phyloP scores from a whole-genome alignment of 2,113 vertebrate genomes.

The Danio rerio region DNA sequence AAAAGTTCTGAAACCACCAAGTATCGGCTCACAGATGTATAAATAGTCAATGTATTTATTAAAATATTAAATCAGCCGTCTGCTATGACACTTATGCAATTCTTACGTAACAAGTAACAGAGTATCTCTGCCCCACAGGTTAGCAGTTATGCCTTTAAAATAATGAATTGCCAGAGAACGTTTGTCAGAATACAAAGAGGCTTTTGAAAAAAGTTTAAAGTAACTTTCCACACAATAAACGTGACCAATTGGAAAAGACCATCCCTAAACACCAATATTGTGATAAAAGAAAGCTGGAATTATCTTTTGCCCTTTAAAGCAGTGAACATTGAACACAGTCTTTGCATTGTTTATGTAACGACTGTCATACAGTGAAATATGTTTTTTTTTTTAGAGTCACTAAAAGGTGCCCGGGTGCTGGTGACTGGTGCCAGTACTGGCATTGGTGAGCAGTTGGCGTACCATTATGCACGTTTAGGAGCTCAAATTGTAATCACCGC shows the following conservation, averaged over 20 bases:
- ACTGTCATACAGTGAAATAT: not conserved
- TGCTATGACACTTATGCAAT: not conserved
- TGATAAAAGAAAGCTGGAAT: not conserved
- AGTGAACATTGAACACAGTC: not conserved
- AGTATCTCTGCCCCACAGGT: not conserved
- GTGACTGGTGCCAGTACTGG: conserved; percentile 86
- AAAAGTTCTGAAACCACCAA: not conserved
- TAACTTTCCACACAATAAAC: not conserved
- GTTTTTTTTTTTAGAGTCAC: conserved; percentile 68
- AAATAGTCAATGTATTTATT: too few relatives aligned
- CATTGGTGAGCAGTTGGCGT: conserved; percentile 87
- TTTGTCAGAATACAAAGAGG: not conserved
- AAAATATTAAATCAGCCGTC: too few relatives aligned
- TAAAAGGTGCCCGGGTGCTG: conserved; percentile 79
- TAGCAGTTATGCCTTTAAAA: not conserved
- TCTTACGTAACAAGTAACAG: not conserved
- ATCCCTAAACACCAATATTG: not conserved
- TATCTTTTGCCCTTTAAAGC: not conserved
- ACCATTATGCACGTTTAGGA: conserved; percentile 82
- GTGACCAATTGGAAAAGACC: not conserved
- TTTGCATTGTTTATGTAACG: too few relatives aligned
- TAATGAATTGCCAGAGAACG: not conserved
- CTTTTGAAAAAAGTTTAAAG: not conserved
- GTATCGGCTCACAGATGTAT: too few relatives aligned
- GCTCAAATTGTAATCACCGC: conserved; percentile 85